Percentiles rank a stretch among this genome's conserved stretches.
Evolutionary conservation across 92 coral and sea anemone species (phyloP).

Genomic region (Siderastrea radians): DNA sequence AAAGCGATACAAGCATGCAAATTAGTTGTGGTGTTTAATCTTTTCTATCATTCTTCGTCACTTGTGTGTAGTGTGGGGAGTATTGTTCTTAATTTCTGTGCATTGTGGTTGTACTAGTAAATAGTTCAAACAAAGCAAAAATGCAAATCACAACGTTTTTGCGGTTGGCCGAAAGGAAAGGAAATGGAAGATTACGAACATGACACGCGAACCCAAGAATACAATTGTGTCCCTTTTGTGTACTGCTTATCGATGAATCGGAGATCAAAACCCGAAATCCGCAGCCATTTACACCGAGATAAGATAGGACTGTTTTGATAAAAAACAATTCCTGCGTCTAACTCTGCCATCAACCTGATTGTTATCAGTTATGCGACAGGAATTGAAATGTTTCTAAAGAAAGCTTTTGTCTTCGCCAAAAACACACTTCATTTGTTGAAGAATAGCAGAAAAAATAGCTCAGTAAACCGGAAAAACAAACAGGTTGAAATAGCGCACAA

Average conservation of each 20-base stretch:
- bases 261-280: conserved; percentile 52
- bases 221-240: conserved; percentile 16
- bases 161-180: background rate
- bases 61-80: conserved; percentile 21
- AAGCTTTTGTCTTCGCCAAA: conserved; percentile 55
- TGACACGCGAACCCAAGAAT: conserved; percentile 33
- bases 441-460: conserved; percentile 37
- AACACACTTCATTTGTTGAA: conserved; percentile 46
- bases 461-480: conserved; percentile 22
- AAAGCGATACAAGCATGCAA: conserved; percentile 53
- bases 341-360: conserved; percentile 49
- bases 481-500: background rate
- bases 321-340: conserved; percentile 46
- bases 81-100: conserved; percentile 24
- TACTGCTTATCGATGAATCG: conserved; percentile 37
- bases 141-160: conserved; percentile 28
- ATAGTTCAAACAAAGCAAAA: conserved; percentile 26
- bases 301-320: conserved; percentile 72
- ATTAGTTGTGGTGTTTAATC: conserved; percentile 34
- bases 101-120: background rate
- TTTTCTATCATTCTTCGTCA: conserved; percentile 19
- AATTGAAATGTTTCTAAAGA: conserved; percentile 35
- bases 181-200: background rate
- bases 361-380: conserved; percentile 22
- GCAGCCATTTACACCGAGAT: conserved; percentile 67